Evolutionary conservation across 37 sponge, comb jelly and placozoan species (phyloP).

Genomic region (Bolinopsis microptera): DNA sequence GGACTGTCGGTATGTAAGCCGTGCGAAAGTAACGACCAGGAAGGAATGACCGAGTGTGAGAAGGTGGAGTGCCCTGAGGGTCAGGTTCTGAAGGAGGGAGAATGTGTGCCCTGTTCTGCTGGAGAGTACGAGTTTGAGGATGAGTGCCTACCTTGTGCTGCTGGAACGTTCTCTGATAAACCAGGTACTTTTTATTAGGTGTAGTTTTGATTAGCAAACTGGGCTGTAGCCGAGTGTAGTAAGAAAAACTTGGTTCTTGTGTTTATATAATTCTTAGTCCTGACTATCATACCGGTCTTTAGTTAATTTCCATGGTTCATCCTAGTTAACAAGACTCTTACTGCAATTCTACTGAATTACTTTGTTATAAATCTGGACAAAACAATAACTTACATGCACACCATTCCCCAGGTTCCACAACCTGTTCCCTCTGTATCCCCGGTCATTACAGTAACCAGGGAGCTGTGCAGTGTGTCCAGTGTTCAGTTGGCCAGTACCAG

Average conservation of each 20-base stretch:
- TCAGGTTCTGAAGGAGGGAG: neutral
- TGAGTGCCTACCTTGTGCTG: neutral
- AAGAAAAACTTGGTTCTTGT: no score
- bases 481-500: neutral
- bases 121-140: neutral
- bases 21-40: neutral
- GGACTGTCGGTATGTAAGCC: neutral
- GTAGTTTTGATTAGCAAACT: no score
- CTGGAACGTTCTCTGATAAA: neutral
- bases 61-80: constrained; percentile 12
- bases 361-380: no score
- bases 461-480: neutral
- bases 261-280: no score
- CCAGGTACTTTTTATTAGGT: no score
- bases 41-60: constrained; percentile 28
- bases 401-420: neutral
- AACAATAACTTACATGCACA: no score
- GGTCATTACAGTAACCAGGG: neutral
- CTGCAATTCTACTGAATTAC: no score
- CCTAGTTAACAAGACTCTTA: no score
- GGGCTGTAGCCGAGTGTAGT: no score
- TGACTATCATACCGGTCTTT: no score
- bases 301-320: no score
- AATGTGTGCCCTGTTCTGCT: neutral
- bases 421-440: neutral